These are phyloP conservation scores for Scartelaos histophorus DNA, from an alignment of 2,113 vertebrate species.

Conservation along the genomic window DNA sequence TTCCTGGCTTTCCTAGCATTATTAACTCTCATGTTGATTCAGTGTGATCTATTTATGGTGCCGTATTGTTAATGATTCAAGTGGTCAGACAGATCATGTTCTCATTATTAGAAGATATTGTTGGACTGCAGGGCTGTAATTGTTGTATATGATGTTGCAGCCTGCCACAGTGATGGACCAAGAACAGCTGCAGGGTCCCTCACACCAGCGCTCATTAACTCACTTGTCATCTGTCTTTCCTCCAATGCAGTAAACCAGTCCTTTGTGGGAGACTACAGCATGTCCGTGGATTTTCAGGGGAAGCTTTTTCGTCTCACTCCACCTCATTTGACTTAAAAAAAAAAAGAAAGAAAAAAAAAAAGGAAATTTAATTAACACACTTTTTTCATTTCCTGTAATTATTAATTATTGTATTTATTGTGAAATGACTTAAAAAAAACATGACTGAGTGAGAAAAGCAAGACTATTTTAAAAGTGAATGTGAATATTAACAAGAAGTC, in stretches of 20 bases:
- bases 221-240: slow-evolving; percentile 99
- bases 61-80: not conserved
- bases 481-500: not conserved
- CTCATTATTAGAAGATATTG: slow-evolving; percentile 10
- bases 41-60: not conserved
- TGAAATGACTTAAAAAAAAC: not conserved
- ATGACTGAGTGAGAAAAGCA: not conserved
- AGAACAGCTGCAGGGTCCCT: slow-evolving; percentile 56
- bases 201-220: slow-evolving; percentile 64
- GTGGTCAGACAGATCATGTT: slow-evolving; percentile 1
- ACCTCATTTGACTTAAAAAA: slow-evolving; percentile 84
- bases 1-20: slow-evolving; percentile 4
- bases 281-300: slow-evolving; percentile 96
- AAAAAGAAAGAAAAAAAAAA: slow-evolving; percentile 21
- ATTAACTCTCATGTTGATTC: not conserved
- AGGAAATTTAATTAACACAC: not conserved
- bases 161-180: slow-evolving; percentile 40
- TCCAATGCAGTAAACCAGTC: slow-evolving; percentile 91
- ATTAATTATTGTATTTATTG: not conserved
- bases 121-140: slow-evolving; percentile 11
- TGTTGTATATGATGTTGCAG: slow-evolving; percentile 22
- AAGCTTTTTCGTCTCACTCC: slow-evolving; percentile 93
- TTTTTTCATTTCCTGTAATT: not conserved
- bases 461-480: not conserved
- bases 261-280: slow-evolving; percentile 88